phyloP scores from a whole-genome alignment of 1,140 invertebrate species.

The Belonocnema kinseyi region DNA sequence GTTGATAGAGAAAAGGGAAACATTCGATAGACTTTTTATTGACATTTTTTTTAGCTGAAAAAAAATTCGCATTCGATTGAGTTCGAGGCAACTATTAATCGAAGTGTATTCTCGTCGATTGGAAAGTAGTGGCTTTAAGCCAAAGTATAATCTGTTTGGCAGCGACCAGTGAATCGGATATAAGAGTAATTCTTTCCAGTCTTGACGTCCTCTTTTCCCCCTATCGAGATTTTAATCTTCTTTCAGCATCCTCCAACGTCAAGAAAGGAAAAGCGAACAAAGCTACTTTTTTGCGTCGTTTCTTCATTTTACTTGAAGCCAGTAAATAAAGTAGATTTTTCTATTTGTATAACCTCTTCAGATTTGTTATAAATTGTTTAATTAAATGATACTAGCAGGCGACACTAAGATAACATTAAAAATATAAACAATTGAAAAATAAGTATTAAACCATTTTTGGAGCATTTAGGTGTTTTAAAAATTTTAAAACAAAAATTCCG shows the following conservation, averaged over 20 bases:
- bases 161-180: constrained; percentile 50
- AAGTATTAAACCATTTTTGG: no score
- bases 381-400: not conserved
- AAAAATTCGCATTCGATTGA: constrained; percentile 56
- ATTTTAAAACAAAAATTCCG: no score
- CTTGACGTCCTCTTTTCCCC: constrained; percentile 1
- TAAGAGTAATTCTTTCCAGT: constrained; percentile 29
- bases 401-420: no score
- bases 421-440: no score
- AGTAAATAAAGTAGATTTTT: not conserved
- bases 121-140: constrained; percentile 48
- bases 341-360: no score
- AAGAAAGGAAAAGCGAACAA: constrained; percentile 24
- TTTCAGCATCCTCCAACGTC: constrained; percentile 8
- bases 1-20: not conserved
- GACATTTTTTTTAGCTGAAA: constrained; percentile 40
- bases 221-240: constrained; percentile 24
- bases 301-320: constrained; percentile 1
- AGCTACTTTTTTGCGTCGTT: not conserved
- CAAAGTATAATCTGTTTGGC: constrained; percentile 51
- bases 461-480: no score
- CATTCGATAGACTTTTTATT: constrained; percentile 46
- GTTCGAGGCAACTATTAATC: constrained; percentile 58
- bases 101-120: constrained; percentile 48
- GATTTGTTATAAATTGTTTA: not conserved